Evolutionary conservation across 1,140 invertebrate species (phyloP).

Genomic region (Drosophila ogumai): DNA sequence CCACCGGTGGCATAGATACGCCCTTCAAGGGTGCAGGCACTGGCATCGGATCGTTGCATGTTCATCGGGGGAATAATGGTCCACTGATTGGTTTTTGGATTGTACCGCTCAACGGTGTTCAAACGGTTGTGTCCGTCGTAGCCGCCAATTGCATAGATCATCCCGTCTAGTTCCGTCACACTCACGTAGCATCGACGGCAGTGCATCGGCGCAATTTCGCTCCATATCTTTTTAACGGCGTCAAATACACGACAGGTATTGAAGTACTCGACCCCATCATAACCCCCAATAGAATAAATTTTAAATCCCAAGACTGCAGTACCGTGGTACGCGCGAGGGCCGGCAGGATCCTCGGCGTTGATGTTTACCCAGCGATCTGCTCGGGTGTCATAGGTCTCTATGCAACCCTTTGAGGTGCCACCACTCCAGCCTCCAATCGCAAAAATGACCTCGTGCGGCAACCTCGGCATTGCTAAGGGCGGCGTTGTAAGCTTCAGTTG

Average conservation of each 20-base stretch:
- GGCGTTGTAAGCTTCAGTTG: conserved; percentile 86
- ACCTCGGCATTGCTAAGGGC: conserved; percentile 87
- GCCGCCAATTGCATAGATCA: conserved; percentile 94
- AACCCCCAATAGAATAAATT: conserved; percentile 92
- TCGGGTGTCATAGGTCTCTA: conserved; percentile 92
- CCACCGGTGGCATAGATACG: conserved; percentile 88
- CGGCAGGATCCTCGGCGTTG: conserved; percentile 87
- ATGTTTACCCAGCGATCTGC: conserved; percentile 88
- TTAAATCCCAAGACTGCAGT: conserved; percentile 89
- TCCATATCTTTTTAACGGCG: conserved; percentile 88
- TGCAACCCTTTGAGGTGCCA: conserved; percentile 90
- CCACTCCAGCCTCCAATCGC: conserved; percentile 93
- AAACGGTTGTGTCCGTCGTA: conserved; percentile 93
- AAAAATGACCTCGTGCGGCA: conserved; percentile 90
- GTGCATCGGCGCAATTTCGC: conserved; percentile 88
- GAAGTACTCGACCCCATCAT: conserved; percentile 90
- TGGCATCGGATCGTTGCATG: conserved; percentile 92
- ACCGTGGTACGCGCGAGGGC: conserved; percentile 91
- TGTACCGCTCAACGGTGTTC: conserved; percentile 90
- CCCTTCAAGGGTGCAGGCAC: conserved; percentile 88
- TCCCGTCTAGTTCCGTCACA: conserved; percentile 88
- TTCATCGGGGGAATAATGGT: conserved; percentile 93
- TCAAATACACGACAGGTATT: conserved; percentile 90
- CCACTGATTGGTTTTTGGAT: conserved; percentile 92
- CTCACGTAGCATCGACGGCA: conserved; percentile 88